These are phyloP conservation scores for Drosophila leonis DNA, from an alignment of 2,888 invertebrate species.

Conservation along the genomic window DNA sequence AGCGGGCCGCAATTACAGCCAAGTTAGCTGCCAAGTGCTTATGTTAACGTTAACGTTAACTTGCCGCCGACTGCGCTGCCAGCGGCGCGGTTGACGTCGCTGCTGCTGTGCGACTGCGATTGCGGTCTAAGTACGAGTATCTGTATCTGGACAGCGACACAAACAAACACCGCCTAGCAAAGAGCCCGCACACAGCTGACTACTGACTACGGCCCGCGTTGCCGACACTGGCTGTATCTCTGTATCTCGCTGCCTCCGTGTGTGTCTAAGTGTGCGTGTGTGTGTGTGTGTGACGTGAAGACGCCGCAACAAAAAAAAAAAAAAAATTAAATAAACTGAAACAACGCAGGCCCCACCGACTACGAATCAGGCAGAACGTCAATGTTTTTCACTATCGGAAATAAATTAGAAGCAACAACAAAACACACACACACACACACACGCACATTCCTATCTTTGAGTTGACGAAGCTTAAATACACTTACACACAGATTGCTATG, in stretches of 20 bases:
- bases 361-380: conserved; percentile 37
- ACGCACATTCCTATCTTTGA: not conserved
- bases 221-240: conserved; percentile 24
- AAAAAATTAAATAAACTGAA: conserved; percentile 64
- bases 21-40: conserved; percentile 65
- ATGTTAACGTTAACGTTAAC: conserved; percentile 50
- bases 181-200: conserved; percentile 50
- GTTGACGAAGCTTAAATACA: conserved; percentile 30
- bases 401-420: conserved; percentile 58
- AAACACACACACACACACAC: conserved; percentile 18
- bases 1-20: conserved; percentile 74
- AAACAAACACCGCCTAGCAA: conserved; percentile 41
- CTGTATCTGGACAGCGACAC: conserved; percentile 42
- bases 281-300: conserved; percentile 56
- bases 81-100: conserved; percentile 14
- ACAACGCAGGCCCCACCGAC: conserved; percentile 37
- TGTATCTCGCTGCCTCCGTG: conserved; percentile 14
- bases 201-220: conserved; percentile 37
- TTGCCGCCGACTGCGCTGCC: conserved; percentile 37
- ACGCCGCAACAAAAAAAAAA: conserved; percentile 45
- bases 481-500: not conserved
- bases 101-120: conserved; percentile 19
- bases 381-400: conserved; percentile 66
- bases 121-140: conserved; percentile 17
- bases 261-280: conserved; percentile 5